These are phyloP conservation scores for Scaptomyza parva DNA, from an alignment of 2,888 invertebrate species.

Conservation along the genomic window DNA sequence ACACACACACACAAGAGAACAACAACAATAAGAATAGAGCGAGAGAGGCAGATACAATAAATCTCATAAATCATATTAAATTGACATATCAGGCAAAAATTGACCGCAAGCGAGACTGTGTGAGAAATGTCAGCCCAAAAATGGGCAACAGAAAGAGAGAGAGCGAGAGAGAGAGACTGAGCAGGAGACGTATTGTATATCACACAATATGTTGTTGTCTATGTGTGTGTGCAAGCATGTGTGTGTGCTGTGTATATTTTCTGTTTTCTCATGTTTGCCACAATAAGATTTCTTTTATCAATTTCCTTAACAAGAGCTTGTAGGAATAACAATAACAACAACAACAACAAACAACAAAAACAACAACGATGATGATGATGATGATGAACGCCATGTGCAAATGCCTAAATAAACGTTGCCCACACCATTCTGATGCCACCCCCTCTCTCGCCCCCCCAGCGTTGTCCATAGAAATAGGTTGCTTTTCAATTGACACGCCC, in stretches of 20 bases:
- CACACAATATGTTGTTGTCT: conserved; percentile 40
- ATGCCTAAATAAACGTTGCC: conserved; percentile 65
- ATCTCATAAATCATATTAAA: conserved; percentile 79
- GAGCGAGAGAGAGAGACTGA: background rate
- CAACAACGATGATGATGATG: conserved; percentile 1
- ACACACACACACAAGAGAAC: conserved; percentile 29
- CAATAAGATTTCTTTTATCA: conserved; percentile 76
- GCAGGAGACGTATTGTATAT: conserved; percentile 21
- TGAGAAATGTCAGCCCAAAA: conserved; percentile 24
- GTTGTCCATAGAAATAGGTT: background rate
- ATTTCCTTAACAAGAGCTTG: conserved; percentile 64
- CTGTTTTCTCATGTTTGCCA: conserved; percentile 26
- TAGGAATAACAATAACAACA: conserved; percentile 21
- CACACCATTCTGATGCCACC: no score
- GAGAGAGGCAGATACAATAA: conserved; percentile 68
- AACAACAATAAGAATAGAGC: background rate
- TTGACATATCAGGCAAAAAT: conserved; percentile 77
- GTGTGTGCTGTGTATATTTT: conserved; percentile 20
- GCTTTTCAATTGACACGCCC: conserved; percentile 44
- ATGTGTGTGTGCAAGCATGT: conserved; percentile 9
- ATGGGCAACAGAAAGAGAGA: background rate
- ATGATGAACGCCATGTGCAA: conserved; percentile 44
- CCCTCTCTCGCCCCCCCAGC: no score
- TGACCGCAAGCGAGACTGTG: conserved; percentile 65
- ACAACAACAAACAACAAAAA: conserved; percentile 34